Evolutionary conservation across 2,113 vertebrate species (phyloP), one percentile per base, ranked within the genome.

Genomic region (Petaurus breviceps): DNA sequence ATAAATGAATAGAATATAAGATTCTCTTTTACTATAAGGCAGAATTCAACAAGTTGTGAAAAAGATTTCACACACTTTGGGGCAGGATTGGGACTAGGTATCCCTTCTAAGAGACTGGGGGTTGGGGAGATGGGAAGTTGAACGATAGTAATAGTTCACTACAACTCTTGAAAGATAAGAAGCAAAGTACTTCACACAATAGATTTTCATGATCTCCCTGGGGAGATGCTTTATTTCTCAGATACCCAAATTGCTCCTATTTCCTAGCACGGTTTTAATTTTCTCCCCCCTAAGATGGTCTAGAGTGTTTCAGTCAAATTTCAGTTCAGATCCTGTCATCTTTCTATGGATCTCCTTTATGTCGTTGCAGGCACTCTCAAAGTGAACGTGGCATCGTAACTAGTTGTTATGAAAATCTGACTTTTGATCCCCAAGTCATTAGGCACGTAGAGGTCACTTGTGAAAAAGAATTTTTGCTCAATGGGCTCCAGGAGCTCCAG

Each of bases 271-370:
- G 37, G 14, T 77, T 0, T 3, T 77, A 37, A n/a, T 77, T 68
- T 77, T 77, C 14, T n/a, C 31, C 61, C 31, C 61, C 16, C 31
- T 31, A n/a, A 37, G 12, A n/a, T n/a, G 61, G 31, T 77, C 61
- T 77, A n/a, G 4, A 61, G 28, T 31, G 99, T 99, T 99, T 98
- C 99, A 99, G 98, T 99, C 99, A 97, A 99, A 99, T 98, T 99
- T 99, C 98, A 99, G 99, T 98, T 99, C 99, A 96, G 98, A 98
- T 90, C 99, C 99, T 2, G 99, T 99, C 99, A 99, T 99, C n/a
- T 99, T 98, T 97, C 99, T 99, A 98, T 99, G 99, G 98, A 99
- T 99, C 97, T 99, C 99, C 97, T 99, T 99, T 98, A 99, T 99
- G 98, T 99, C 99, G 25, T 99, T 98, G 97, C 99, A 99, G 50